Conservation (phyloP, 2,888 invertebrate species). For the Drosophila buzzatii region DNA sequence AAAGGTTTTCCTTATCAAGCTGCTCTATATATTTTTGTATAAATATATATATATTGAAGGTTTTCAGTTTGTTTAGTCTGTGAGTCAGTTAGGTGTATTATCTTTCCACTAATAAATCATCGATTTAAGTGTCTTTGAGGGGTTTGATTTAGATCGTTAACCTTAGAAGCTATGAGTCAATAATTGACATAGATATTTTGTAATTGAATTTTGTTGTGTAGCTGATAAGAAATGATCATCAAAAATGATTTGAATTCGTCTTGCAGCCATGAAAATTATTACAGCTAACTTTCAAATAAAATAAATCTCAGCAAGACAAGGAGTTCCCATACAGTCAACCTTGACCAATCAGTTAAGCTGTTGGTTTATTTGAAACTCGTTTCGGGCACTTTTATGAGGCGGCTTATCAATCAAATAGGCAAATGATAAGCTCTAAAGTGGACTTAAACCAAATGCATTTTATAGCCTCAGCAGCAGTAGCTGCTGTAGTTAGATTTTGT, state of each 20-base stretch:
- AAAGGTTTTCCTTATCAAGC: slow-evolving; percentile 43
- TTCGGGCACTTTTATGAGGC: slow-evolving; percentile 28
- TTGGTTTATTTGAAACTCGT: slow-evolving; percentile 6
- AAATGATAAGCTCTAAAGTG: slow-evolving; percentile 49
- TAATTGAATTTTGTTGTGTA: too few relatives aligned
- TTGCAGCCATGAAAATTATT: not conserved
- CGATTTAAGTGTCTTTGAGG: not conserved
- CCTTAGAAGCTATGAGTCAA: not conserved
- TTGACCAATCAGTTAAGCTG: slow-evolving; percentile 14
- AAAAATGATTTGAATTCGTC: too few relatives aligned
- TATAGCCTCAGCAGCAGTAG: slow-evolving; percentile 14
- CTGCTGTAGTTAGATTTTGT: slow-evolving; percentile 18
- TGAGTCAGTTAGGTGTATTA: slow-evolving; percentile 24
- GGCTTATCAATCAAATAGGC: slow-evolving; percentile 39
- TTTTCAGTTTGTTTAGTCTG: slow-evolving; percentile 8
- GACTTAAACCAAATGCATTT: slow-evolving; percentile 27
- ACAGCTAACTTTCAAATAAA: slow-evolving; percentile 7
- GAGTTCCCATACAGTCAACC: slow-evolving; percentile 18
- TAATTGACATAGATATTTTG: not conserved
- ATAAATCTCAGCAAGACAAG: slow-evolving; percentile 42
- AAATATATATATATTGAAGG: not conserved
- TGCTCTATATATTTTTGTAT: not conserved
- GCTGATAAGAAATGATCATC: too few relatives aligned
- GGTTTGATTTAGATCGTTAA: not conserved
- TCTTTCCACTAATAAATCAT: not conserved